Evolutionary conservation across 2,888 invertebrate species (phyloP).

Genomic region (Erynnis tages): DNA sequence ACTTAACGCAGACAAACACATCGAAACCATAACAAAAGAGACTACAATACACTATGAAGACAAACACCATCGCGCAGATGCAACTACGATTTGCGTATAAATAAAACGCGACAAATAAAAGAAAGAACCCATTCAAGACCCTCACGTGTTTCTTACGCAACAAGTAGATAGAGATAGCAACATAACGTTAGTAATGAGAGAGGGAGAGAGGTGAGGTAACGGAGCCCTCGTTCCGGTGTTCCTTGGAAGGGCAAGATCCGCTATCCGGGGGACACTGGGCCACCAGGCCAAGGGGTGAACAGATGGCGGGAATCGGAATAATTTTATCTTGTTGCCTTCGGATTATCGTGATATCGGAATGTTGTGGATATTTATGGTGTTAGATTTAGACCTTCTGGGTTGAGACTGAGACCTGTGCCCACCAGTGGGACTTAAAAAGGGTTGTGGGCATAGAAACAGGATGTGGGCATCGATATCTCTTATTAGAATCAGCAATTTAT

Average conservation of each 20-base stretch:
- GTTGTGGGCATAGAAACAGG: no score
- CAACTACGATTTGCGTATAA: constrained; percentile 43
- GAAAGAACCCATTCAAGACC: constrained; percentile 46
- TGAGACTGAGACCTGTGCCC: no score
- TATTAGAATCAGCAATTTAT: no score
- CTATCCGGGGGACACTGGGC: constrained; percentile 54
- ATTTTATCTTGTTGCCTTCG: no score
- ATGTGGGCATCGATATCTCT: no score
- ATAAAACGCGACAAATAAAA: constrained; percentile 46
- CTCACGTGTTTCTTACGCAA: constrained; percentile 46
- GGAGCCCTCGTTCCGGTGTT: constrained; percentile 62
- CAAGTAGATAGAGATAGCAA: constrained; percentile 50
- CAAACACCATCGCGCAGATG: constrained; percentile 40
- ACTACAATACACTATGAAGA: constrained; percentile 11
- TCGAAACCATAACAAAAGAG: constrained; percentile 1
- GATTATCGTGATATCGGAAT: no score
- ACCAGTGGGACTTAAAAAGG: no score
- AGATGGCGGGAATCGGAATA: no score
- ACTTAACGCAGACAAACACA: no score
- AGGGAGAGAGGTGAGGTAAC: constrained; percentile 54
- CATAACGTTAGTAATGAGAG: constrained; percentile 32
- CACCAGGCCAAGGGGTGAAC: constrained; percentile 52
- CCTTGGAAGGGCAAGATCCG: constrained; percentile 60
- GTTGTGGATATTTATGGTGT: no score
- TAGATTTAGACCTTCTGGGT: no score